Evolutionary conservation across 2,113 vertebrate genomes (phyloP), one percentile per base, ranked within the genome.

Genomic region (Morone saxatilis): DNA sequence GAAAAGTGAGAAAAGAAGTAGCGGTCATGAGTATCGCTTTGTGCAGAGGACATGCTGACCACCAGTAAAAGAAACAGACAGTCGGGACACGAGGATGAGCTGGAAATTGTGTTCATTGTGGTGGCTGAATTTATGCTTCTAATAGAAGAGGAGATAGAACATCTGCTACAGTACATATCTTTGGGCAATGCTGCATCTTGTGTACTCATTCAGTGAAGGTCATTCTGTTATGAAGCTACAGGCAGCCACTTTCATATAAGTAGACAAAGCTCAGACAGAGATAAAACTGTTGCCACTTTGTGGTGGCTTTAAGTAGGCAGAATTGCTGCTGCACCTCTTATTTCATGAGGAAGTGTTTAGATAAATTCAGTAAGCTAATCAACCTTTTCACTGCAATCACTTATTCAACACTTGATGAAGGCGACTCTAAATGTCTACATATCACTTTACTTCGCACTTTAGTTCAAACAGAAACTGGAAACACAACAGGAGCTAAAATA

Each of bases 351-450:
- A 59, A 9, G 8, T 54, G 40, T 63, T 45, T 62, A 38, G 20
- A 66, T 47, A 6, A 22, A 62, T 62, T 48, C 45, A 53, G 66
- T 8, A 10, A 11, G 22, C 38, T 51, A 56, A 76, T 75, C 47
- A 62, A 62, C 67, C 53, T 50, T 69, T 82, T 56, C 50, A 48
- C 22, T 56, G 63, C 70, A 71, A 63, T 81, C 61, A 80, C 76
- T 80, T 60, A 78, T 68, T 19, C 22, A 16, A 51, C 38, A 62
- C 48, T 71, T 41, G 50, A 61, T 75, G 47, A 78, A 47, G 16
- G 25, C 19, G 43, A 25, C 38, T 41, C 60, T 25, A 11, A 45
- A 80, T 5, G 50, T 48, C 17, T n/a, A 14, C 11, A 2, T 20
- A 25, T 71, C 17, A 3, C 31, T 59, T 56, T 4, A 60, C 50